A percentile compares a stretch with the other conserved stretches of the same genome.
These are phyloP conservation scores for Lycaon pictus DNA, from an alignment of 2,113 vertebrate genomes.

Conservation along the genomic window DNA sequence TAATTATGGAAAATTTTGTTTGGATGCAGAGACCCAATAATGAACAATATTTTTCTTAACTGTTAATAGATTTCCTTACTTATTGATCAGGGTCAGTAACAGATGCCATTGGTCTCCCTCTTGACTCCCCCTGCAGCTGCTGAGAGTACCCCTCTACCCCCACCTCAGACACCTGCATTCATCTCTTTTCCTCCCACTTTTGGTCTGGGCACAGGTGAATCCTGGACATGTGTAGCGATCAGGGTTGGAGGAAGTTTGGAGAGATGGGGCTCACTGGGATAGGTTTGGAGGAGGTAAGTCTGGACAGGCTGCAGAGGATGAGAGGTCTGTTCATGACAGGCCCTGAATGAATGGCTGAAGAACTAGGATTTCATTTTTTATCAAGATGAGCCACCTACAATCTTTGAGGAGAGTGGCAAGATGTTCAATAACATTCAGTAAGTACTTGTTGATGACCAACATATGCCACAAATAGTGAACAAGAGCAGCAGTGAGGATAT, in stretches of 20 bases:
- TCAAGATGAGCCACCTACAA: background rate
- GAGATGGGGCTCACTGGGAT: background rate
- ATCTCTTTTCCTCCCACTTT: background rate
- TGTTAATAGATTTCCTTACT: background rate
- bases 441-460: background rate
- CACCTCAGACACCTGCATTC: background rate
- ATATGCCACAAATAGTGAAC: background rate
- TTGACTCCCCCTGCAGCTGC: background rate
- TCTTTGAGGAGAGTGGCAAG: background rate
- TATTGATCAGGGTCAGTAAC: background rate
- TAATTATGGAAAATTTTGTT: background rate
- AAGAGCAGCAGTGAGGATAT: background rate
- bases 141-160: background rate
- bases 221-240: background rate
- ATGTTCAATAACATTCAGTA: background rate
- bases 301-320: background rate
- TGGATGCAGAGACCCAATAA: background rate
- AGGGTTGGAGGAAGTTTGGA: background rate
- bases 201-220: background rate
- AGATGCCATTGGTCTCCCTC: background rate
- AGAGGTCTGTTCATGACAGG: background rate
- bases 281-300: background rate
- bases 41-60: background rate
- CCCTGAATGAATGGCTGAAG: background rate
- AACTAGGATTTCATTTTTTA: background rate